Evolutionary conservation across 2,888 invertebrate genomes (phyloP).

Genomic region (Rambutsinella grinnellia): DNA sequence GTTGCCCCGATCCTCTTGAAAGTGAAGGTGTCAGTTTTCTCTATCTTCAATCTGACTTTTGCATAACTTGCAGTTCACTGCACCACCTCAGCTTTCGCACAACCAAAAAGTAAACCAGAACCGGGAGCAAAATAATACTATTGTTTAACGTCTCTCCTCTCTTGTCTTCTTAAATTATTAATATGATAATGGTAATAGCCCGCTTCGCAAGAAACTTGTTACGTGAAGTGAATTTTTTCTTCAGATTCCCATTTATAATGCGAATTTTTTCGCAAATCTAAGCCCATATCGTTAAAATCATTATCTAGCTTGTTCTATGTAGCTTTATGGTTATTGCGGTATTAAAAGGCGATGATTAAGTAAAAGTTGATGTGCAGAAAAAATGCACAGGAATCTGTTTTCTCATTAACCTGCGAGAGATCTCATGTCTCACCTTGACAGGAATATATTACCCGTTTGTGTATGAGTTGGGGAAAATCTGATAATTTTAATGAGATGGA

Average conservation of each 20-base stretch:
- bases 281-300: neutral
- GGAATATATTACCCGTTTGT: no score
- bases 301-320: neutral
- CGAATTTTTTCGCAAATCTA: neutral
- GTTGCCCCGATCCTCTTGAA: conserved; percentile 19
- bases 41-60: conserved; percentile 19
- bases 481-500: neutral
- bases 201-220: neutral
- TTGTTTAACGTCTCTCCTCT: conserved; percentile 17
- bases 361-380: no score
- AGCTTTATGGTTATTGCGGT: neutral
- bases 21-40: conserved; percentile 26
- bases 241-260: neutral
- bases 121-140: conserved; percentile 34
- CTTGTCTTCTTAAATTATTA: neutral
- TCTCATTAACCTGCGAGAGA: conserved; percentile 23
- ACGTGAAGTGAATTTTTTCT: neutral
- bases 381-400: neutral
- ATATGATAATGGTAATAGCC: neutral
- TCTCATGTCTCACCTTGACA: no score
- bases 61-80: conserved; percentile 49
- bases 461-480: no score
- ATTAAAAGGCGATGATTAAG: neutral
- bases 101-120: conserved; percentile 36
- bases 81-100: conserved; percentile 4